These are phyloP conservation scores for Stigmatopora nigra DNA, from an alignment of 2,113 vertebrate species.

Conservation along the genomic window DNA sequence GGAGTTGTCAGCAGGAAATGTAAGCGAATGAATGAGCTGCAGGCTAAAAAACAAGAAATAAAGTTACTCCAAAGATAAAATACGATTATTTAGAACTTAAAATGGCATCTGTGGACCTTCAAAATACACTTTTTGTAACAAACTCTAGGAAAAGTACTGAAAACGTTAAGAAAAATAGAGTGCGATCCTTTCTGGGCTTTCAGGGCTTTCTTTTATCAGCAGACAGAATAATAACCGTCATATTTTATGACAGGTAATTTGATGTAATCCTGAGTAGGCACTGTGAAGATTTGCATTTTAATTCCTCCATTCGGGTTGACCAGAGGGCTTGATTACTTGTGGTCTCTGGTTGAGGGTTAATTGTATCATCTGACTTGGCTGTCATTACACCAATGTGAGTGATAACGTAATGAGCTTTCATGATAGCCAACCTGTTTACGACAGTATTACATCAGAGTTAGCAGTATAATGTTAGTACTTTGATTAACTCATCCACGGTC, in stretches of 20 bases:
- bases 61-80: too few species aligned
- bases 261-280: slow-evolving; percentile 41
- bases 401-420: slow-evolving; percentile 41
- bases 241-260: slow-evolving; percentile 55
- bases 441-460: background rate
- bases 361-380: slow-evolving; percentile 50
- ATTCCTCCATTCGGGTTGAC: slow-evolving; percentile 57
- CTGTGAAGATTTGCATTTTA: slow-evolving; percentile 61
- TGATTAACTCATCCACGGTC: background rate
- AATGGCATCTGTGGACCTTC: too few species aligned
- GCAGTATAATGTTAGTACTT: background rate
- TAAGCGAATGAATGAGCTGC: too few species aligned
- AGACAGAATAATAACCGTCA: slow-evolving; percentile 40
- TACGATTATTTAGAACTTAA: too few species aligned
- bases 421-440: too few species aligned
- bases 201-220: slow-evolving; percentile 18
- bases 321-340: slow-evolving; percentile 54
- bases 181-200: background rate
- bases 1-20: too few species aligned
- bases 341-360: slow-evolving; percentile 62
- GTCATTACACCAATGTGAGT: slow-evolving; percentile 1
- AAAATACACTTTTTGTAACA: too few species aligned
- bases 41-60: too few species aligned
- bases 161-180: background rate
- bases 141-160: too few species aligned